These are phyloP conservation scores for Elanus axillaris DNA, from an alignment of 2,113 vertebrate genomes.

Conservation along the genomic window DNA sequence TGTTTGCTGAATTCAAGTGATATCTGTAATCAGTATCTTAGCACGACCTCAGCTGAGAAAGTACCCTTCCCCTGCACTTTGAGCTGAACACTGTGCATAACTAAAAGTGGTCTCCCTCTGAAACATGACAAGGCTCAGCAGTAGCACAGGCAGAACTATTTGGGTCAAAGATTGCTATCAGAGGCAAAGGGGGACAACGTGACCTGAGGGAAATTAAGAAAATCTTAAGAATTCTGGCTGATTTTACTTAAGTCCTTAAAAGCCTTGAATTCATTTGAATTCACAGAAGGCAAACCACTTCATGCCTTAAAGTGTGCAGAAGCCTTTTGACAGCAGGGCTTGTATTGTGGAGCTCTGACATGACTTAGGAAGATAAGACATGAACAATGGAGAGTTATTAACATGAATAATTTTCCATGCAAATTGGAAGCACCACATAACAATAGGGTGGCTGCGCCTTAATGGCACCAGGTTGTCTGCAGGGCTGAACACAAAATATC, in stretches of 20 bases:
- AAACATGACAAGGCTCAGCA: not conserved
- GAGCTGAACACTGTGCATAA: rapidly evolving
- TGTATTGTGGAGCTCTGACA: not conserved
- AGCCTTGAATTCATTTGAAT: not conserved
- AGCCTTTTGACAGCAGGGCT: not conserved
- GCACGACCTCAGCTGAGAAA: not conserved
- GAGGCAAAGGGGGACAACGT: not conserved
- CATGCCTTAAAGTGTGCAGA: not conserved
- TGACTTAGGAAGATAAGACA: slow-evolving; percentile 30
- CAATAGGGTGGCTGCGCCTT: not conserved
- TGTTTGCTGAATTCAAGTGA: not conserved
- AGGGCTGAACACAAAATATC: not conserved
- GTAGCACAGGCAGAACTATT: not conserved
- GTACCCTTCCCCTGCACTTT: not conserved
- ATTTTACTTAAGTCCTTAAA: not conserved
- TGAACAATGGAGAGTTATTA: slow-evolving; percentile 41
- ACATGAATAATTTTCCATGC: slow-evolving; percentile 29
- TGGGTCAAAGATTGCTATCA: not conserved
- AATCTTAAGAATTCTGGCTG: not conserved
- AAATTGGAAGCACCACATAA: slow-evolving; percentile 7
- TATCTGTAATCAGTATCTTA: not conserved
- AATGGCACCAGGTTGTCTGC: not conserved
- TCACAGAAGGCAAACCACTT: not conserved
- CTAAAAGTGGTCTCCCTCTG: not conserved
- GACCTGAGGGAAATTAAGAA: not conserved